Base-by-base conservation (phyloP, 2,113 vertebrate species). In the Cynopterus brachyotis region DNA sequence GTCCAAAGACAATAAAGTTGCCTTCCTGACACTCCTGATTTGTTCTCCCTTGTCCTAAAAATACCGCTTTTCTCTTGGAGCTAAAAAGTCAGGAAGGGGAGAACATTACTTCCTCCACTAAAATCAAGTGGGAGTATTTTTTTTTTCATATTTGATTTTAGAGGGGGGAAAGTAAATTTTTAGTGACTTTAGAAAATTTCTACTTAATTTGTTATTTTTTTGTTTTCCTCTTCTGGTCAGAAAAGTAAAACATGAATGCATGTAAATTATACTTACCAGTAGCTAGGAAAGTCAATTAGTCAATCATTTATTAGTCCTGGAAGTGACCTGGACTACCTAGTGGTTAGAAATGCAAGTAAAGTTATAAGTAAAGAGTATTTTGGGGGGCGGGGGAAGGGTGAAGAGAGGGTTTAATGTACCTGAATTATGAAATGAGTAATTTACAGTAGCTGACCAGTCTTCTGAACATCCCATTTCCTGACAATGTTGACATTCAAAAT, bases 361-460 rank as follows among this genome's bases (percentile, higher is more conserved):
- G 26, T 75, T 26, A 66, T 16, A 22, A 45, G 5, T 45, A 59
- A 84, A 75, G 45, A 86, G 37, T 81, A 37, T 82, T 86, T 94
- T n/a, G n/a, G 45, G 30, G 11, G 32, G 45, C 10, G 47, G 47
- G 12, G 12, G 50, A 6, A 3, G 47, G 50, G 50, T 50, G 47
- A 50, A 50, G 47, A 50, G 47, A 50, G 47, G 47, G 47, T 22
- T 26, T 50, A 80, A 91, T 40, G 4, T 81, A 59, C 53, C 57
- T 92, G 72, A 79, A 80, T 86, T 91, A 92, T 53, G 32, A 87
- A 82, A 70, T 64, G 60, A 89, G 40, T 85, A 45, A 89, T 70
- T 80, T 86, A 87, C 50, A 50, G 50, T 50, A 50, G 16, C 42
- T 79, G 15, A 53, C 76, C 10, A 28, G 45, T 73, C 62, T 69